phyloP scores from a whole-genome alignment of 2,888 invertebrate species.

The Reticulitermes lucifugus region DNA sequence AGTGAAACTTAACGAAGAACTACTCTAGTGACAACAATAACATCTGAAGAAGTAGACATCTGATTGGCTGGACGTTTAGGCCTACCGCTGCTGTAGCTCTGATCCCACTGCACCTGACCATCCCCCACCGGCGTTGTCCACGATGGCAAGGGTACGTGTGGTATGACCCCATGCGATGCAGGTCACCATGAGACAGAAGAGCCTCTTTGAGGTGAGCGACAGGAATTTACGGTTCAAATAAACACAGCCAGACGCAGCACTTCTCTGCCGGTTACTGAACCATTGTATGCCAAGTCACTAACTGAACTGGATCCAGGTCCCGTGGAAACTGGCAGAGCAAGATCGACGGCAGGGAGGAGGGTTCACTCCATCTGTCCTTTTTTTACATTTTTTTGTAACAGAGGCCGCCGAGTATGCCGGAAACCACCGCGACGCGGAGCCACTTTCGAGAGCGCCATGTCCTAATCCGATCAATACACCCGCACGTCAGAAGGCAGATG shows the following conservation, averaged over 20 bases:
- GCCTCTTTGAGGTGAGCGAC: not conserved
- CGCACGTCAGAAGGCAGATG: constrained; percentile 22
- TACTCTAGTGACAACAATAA: constrained; percentile 36
- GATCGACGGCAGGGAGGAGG: constrained; percentile 29
- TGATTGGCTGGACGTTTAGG: constrained; percentile 2
- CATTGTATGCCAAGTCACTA: constrained; percentile 42
- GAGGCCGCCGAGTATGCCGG: constrained; percentile 13
- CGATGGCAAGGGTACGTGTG: constrained; percentile 63
- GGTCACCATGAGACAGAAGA: constrained; percentile 30
- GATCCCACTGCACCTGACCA: constrained; percentile 31
- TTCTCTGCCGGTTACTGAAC: constrained; percentile 21
- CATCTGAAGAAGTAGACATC: constrained; percentile 10
- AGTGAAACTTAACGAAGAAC: not conserved
- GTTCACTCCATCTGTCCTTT: constrained; percentile 33
- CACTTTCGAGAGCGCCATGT: constrained; percentile 44
- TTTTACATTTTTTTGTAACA: constrained; percentile 37
- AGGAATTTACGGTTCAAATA: not conserved
- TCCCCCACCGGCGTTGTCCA: constrained; percentile 50
- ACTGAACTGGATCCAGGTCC: constrained; percentile 41
- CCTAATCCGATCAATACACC: constrained; percentile 43
- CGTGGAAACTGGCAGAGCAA: constrained; percentile 32
- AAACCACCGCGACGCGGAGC: constrained; percentile 41
- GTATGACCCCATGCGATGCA: constrained; percentile 55
- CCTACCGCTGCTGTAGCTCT: constrained; percentile 45
- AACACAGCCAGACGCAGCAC: no score